Evolutionary conservation across 2,797 vertebrate genomes (phyloP).

Genomic region (Jordanella pulchra): DNA sequence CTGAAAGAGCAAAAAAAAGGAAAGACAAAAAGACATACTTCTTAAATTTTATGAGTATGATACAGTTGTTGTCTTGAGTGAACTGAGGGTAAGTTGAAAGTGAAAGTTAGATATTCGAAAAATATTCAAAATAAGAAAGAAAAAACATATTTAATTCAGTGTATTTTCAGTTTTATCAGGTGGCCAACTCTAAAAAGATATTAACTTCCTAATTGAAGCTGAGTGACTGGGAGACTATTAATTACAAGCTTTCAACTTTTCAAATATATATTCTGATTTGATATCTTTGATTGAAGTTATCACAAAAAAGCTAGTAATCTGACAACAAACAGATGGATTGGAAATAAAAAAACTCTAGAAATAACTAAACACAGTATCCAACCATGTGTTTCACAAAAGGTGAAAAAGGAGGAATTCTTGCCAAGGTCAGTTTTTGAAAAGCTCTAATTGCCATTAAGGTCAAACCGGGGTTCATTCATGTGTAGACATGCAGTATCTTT

Average conservation of each 20-base stretch:
- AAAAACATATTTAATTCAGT: neutral
- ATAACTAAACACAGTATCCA: neutral
- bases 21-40: neutral
- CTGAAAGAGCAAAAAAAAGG: neutral
- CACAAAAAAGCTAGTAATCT: neutral
- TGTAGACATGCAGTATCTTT: neutral
- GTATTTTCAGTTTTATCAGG: neutral
- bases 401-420: neutral
- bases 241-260: neutral
- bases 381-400: neutral
- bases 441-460: slow-evolving; percentile 4
- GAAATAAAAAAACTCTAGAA: neutral
- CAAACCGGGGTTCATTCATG: slow-evolving; percentile 3
- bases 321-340: neutral
- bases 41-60: neutral
- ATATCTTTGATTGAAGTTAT: too few species aligned
- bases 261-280: too few species aligned
- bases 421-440: neutral
- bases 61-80: neutral
- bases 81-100: neutral
- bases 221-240: neutral
- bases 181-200: neutral
- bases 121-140: neutral
- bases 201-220: neutral
- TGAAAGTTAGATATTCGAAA: neutral